These are phyloP conservation scores for Caenorhabditis zanzibari DNA, from an alignment of 2,888 invertebrate species.

Conservation along the genomic window DNA sequence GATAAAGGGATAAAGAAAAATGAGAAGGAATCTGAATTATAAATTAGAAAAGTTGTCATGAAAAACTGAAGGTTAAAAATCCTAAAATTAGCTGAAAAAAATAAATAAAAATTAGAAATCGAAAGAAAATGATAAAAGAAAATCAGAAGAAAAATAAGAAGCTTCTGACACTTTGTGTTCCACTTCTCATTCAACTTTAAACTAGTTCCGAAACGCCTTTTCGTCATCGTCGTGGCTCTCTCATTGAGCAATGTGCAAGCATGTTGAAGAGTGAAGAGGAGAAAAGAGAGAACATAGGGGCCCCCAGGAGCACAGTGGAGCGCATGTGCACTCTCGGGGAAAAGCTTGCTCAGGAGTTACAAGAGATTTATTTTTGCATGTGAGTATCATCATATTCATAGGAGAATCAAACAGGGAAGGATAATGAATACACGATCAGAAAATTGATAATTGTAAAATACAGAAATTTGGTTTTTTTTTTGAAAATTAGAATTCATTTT, in stretches of 20 bases:
- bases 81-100: not conserved
- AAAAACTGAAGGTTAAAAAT: not conserved
- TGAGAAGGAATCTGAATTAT: too few relatives aligned
- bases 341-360: not conserved
- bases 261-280: slow-evolving; percentile 14
- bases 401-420: too few relatives aligned
- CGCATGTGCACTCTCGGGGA: slow-evolving; percentile 28
- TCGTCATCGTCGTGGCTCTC: not conserved
- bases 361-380: slow-evolving; percentile 25
- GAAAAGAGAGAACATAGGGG: not conserved
- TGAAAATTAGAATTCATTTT: not conserved
- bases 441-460: too few relatives aligned
- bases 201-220: slow-evolving; percentile 42
- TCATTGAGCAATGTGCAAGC: slow-evolving; percentile 47
- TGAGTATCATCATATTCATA: slow-evolving; percentile 12
- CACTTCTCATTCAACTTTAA: slow-evolving; percentile 41
- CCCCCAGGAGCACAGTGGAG: slow-evolving; percentile 20
- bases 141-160: not conserved
- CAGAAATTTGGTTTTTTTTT: too few relatives aligned
- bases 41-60: too few relatives aligned
- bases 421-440: too few relatives aligned
- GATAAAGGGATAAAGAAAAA: not conserved
- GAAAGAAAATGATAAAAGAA: not conserved
- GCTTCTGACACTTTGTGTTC: slow-evolving; percentile 3
- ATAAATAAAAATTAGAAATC: not conserved